Percentiles rank a stretch among this genome's conserved stretches.
Evolutionary conservation across 37 sponge, comb jelly and placozoan species (phyloP).

Genomic region (Chondrilla cf. caribensis): DNA sequence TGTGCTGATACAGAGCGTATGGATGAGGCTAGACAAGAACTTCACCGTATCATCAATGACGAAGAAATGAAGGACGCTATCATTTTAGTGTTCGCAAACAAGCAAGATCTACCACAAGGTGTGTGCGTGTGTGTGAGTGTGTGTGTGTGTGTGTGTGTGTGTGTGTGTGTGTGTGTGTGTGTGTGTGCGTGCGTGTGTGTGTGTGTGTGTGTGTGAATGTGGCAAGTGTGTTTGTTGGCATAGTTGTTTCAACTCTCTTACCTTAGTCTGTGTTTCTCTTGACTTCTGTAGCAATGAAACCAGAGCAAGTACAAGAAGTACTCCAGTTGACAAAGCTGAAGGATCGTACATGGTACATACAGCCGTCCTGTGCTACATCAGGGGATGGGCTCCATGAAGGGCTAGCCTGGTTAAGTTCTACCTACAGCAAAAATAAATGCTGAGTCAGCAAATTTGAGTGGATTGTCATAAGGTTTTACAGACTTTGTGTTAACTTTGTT

Average conservation of each 20-base stretch:
- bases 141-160: not conserved
- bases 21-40: too few relatives aligned
- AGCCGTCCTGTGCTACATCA: too few relatives aligned
- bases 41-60: too few relatives aligned
- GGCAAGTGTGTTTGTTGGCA: not conserved
- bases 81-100: too few relatives aligned
- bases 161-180: not conserved
- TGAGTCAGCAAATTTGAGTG: not conserved
- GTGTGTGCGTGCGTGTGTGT: slow-evolving; percentile 1
- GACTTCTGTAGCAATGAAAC: too few relatives aligned
- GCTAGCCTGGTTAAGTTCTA: slow-evolving; percentile 95
- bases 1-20: too few relatives aligned
- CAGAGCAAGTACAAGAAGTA: too few relatives aligned
- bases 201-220: not conserved
- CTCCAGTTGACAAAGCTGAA: too few relatives aligned
- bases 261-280: slow-evolving; percentile 89
- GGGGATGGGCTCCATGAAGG: slow-evolving; percentile 97
- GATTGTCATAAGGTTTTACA: not conserved
- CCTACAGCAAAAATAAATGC: too few relatives aligned
- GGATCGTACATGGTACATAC: too few relatives aligned
- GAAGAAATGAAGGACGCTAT: too few relatives aligned
- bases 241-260: slow-evolving; percentile 57
- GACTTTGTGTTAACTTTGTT: not conserved
- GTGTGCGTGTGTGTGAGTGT: slow-evolving; percentile 12
- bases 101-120: too few relatives aligned